These are phyloP conservation scores for Pantherophis vulpinus DNA, from an alignment of 2,797 vertebrate genomes.

Conservation along the genomic window DNA sequence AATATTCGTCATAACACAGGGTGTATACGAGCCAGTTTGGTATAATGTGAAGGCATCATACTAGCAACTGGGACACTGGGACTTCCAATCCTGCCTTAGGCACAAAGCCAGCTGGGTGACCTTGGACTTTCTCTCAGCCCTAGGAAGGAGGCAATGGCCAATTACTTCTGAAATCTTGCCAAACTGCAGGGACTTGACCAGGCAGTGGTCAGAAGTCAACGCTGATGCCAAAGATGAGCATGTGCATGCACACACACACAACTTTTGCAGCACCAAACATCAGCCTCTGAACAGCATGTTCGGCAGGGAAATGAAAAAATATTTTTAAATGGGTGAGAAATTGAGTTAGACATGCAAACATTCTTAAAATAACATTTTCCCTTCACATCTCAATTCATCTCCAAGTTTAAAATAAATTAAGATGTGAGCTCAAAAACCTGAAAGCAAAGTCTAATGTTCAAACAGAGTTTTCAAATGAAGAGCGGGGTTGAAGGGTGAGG, in stretches of 20 bases:
- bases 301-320: not conserved
- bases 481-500: not conserved
- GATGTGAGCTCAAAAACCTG: not conserved
- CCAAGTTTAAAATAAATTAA: not conserved
- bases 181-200: not conserved
- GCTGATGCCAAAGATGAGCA: not conserved
- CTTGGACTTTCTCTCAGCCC: not conserved
- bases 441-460: not conserved
- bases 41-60: not conserved
- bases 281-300: not conserved
- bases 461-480: not conserved
- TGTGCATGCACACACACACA: not conserved
- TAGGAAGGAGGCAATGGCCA: not conserved
- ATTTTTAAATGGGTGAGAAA: not conserved
- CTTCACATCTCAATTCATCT: not conserved
- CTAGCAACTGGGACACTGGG: not conserved
- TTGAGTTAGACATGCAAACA: not conserved
- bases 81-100: not conserved
- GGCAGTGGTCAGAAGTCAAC: not conserved
- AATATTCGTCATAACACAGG: not conserved
- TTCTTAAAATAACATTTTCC: not conserved
- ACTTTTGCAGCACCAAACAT: not conserved
- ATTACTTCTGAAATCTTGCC: not conserved
- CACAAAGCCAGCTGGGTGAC: not conserved
- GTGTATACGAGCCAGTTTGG: not conserved